phyloP scores from a whole-genome alignment of 2,113 vertebrate species.

The Odobenus rosmarus region DNA sequence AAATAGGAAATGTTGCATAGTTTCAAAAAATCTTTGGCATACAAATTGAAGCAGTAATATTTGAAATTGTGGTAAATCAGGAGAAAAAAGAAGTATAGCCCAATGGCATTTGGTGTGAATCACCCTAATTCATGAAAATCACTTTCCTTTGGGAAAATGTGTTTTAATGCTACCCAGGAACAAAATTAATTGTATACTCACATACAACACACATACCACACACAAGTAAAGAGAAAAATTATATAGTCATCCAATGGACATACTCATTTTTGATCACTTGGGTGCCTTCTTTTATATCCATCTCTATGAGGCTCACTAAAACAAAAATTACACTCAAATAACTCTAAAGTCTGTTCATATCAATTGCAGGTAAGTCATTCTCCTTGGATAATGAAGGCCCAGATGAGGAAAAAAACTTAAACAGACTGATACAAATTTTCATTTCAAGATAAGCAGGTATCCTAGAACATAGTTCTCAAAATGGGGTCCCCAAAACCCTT shows the following conservation, averaged over 20 bases:
- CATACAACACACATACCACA: constrained; percentile 72
- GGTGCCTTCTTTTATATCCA: neutral
- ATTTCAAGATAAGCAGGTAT: constrained; percentile 33
- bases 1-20: constrained; percentile 31
- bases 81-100: constrained; percentile 76
- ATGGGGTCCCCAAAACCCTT: neutral
- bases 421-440: neutral
- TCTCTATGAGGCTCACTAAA: constrained; percentile 14
- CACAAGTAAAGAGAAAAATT: constrained; percentile 62
- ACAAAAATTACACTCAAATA: constrained; percentile 5
- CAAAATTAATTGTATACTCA: constrained; percentile 67
- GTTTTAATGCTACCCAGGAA: constrained; percentile 69
- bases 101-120: constrained; percentile 67
- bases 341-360: neutral
- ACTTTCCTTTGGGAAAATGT: constrained; percentile 60
- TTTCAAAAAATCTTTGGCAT: constrained; percentile 26
- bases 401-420: neutral
- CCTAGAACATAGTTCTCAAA: constrained; percentile 51
- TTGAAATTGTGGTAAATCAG: neutral
- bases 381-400: constrained; percentile 24
- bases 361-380: neutral
- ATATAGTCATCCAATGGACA: constrained; percentile 40
- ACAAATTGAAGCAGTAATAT: constrained; percentile 20
- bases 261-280: constrained; percentile 43
- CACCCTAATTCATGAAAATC: constrained; percentile 57